Evolutionary conservation across 2,888 invertebrate genomes (phyloP), one percentile per base, ranked within the genome.

Genomic region (Polia nebulosa): DNA sequence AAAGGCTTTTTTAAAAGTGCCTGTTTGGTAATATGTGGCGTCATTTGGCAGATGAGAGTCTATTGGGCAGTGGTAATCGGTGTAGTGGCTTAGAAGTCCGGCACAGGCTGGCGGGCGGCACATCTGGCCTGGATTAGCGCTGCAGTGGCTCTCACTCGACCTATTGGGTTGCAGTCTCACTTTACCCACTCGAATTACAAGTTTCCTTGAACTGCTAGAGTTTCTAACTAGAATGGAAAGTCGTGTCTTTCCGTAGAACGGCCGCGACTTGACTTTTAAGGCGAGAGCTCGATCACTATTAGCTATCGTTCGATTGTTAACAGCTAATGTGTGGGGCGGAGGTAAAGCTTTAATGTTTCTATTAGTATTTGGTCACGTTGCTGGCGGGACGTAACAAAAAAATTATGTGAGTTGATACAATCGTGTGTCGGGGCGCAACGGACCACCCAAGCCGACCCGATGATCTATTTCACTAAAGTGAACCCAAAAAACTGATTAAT

Each of bases 51-150:
- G 87, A 90, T 91, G 92, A 78, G 87, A 78, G 87, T 84, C 78
- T 88, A 85, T 90, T 91, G 88, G 89, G 83, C 89, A 92, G 91
- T 90, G 89, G 91, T 93, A 91, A 93, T 93, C 92, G 90, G 95
- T 93, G 93, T 92, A 95, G 87, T 94, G 95, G 88, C 76, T 94
- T 93, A 95, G 94, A 95, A 95, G 93, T 91, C 95, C 95, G 93
- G 91, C 83, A 82, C 81, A 73, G 68, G 77, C 90, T 87, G 85
- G 81, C 89, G 87, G 72, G 60, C 65, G 85, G 78, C 59, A 84
- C 94, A 94, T 90, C 90, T 94, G 94, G 91, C 88, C 89, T 85
- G 89, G 88, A 92, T 92, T 91, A 92, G 91, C 59, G 39, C 53
- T 71, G 52, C 85, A 77, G 41, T 20, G 81, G 73, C 76, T 80